Conservation (phyloP, 2,888 invertebrate species). For the Hipparchia semele region DNA sequence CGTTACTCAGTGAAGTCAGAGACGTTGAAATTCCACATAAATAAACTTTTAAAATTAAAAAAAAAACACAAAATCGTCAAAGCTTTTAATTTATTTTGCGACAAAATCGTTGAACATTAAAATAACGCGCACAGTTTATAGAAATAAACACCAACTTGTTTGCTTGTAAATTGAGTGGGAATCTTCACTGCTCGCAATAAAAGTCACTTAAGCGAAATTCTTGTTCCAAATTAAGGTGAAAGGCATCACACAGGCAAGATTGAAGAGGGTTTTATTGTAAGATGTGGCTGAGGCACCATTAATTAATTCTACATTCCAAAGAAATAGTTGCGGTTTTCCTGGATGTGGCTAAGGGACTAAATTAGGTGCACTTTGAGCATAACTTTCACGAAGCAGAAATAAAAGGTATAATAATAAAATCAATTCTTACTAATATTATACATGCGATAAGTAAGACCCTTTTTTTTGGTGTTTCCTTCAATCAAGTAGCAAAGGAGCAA, state of each 20-base stretch:
- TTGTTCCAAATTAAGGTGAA: conserved; percentile 55
- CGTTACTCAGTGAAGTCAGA: too few relatives aligned
- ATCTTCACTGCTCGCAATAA: conserved; percentile 52
- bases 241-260: conserved; percentile 50
- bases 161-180: conserved; percentile 41
- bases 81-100: conserved; percentile 5
- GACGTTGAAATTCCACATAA: too few relatives aligned
- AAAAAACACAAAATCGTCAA: conserved; percentile 4
- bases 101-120: conserved; percentile 24
- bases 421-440: too few relatives aligned
- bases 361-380: not conserved
- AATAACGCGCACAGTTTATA: conserved; percentile 26
- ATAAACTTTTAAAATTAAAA: not conserved
- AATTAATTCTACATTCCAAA: conserved; percentile 56
- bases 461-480: too few relatives aligned
- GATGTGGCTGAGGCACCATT: conserved; percentile 55
- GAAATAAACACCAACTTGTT: conserved; percentile 37
- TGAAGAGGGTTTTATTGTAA: conserved; percentile 58
- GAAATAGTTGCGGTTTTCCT: conserved; percentile 29
- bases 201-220: conserved; percentile 57
- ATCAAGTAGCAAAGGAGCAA: too few relatives aligned
- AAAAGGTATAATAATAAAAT: too few relatives aligned
- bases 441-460: too few relatives aligned
- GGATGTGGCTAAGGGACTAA: conserved; percentile 17
- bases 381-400: not conserved